phyloP scores from a whole-genome alignment of 2,888 invertebrate species.

The Sceliomorpha sp. region DNA sequence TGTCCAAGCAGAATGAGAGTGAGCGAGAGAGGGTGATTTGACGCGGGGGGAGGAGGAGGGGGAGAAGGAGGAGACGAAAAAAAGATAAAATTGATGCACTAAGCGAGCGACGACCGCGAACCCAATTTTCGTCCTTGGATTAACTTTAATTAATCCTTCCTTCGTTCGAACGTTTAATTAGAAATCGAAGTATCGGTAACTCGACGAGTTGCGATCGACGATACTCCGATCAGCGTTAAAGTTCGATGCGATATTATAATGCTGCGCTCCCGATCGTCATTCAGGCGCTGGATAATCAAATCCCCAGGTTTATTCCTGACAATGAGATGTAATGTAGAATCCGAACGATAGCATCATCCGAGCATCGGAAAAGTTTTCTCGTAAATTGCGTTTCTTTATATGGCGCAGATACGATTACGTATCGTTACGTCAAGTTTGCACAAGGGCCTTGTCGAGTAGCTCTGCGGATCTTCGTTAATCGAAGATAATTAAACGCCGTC shows the following conservation, averaged over 20 bases:
- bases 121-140: slow-evolving; percentile 41
- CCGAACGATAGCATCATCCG: slow-evolving; percentile 16
- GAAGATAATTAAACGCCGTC: slow-evolving; percentile 3
- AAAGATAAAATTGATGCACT: slow-evolving; percentile 47
- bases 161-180: too few relatives aligned
- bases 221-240: too few relatives aligned
- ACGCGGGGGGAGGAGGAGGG: slow-evolving; percentile 19
- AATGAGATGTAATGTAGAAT: slow-evolving; percentile 35
- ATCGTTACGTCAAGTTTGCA: slow-evolving; percentile 30
- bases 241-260: slow-evolving; percentile 4
- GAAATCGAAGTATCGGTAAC: too few relatives aligned
- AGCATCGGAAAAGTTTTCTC: slow-evolving; percentile 30
- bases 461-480: slow-evolving; percentile 30
- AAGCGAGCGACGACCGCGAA: slow-evolving; percentile 50
- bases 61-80: slow-evolving; percentile 14
- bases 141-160: slow-evolving; percentile 37
- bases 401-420: slow-evolving; percentile 30
- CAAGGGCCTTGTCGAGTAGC: slow-evolving; percentile 1
- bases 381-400: slow-evolving; percentile 34
- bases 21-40: too few relatives aligned
- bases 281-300: slow-evolving; percentile 22
- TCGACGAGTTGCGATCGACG: too few relatives aligned
- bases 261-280: slow-evolving; percentile 25
- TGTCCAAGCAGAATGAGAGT: slow-evolving; percentile 63
- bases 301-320: slow-evolving; percentile 31